A percentile compares a stretch with the other conserved stretches of the same genome.
These are phyloP conservation scores for Siniperca chuatsi DNA, from an alignment of 2,113 vertebrate genomes.

Conservation along the genomic window DNA sequence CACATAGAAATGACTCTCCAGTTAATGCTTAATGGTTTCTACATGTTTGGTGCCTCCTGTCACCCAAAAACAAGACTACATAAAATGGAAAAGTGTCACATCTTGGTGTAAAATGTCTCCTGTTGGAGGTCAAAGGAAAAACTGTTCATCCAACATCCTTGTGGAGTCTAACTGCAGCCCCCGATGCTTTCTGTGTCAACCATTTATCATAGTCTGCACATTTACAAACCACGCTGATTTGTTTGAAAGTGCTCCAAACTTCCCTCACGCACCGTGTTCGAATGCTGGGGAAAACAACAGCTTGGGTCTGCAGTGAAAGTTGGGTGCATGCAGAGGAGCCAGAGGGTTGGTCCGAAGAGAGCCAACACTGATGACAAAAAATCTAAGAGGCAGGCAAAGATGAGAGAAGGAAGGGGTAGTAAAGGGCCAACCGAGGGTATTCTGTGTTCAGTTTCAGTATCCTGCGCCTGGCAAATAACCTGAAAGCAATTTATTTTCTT, in stretches of 20 bases:
- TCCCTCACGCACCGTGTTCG: constrained; percentile 15
- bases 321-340: constrained; percentile 49
- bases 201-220: constrained; percentile 33
- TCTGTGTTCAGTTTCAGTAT: constrained; percentile 13
- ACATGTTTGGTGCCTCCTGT: background rate
- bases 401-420: constrained; percentile 7
- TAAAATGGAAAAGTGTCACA: background rate
- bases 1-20: background rate
- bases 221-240: constrained; percentile 31
- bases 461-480: constrained; percentile 32
- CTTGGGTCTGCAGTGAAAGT: constrained; percentile 30
- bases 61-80: background rate
- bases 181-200: constrained; percentile 35
- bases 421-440: background rate
- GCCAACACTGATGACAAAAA: constrained; percentile 6
- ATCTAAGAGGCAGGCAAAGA: background rate
- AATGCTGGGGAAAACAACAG: constrained; percentile 51
- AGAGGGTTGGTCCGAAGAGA: constrained; percentile 20
- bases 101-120: background rate
- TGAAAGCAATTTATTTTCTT: constrained; percentile 54
- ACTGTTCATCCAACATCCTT: background rate
- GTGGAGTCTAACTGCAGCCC: constrained; percentile 8
- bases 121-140: constrained; percentile 10
- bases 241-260: constrained; percentile 47
- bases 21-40: background rate